Evolutionary conservation across 2,797 vertebrate genomes (phyloP).

Genomic region (Cetoscarus ocellatus): DNA sequence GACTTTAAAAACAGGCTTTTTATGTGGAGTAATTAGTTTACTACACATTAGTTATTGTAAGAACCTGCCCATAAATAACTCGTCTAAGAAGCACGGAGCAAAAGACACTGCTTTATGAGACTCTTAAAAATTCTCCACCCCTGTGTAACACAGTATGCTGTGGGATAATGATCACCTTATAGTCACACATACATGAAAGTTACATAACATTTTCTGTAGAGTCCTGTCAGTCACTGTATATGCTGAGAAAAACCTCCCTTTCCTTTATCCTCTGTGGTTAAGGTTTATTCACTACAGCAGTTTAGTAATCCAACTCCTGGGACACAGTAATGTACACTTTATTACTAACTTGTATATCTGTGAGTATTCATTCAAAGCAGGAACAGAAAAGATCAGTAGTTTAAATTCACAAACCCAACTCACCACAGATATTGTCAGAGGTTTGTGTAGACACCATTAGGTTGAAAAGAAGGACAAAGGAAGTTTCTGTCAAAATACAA

Average conservation of each 20-base stretch:
- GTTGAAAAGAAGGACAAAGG: too few species aligned
- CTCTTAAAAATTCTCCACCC: background rate
- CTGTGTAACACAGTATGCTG: constrained; percentile 15
- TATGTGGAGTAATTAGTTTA: too few species aligned
- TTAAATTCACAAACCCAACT: too few species aligned
- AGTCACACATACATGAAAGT: constrained; percentile 3
- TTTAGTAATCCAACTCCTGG: constrained; percentile 12
- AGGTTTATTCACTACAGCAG: constrained; percentile 38
- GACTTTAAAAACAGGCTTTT: background rate
- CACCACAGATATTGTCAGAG: too few species aligned
- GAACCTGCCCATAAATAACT: too few species aligned
- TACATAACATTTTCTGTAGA: constrained; percentile 9
- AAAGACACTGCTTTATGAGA: background rate
- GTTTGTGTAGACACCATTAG: too few species aligned
- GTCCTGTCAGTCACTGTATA: constrained; percentile 42
- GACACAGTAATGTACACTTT: background rate
- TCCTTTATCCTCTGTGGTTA: constrained; percentile 22
- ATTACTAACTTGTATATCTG: too few species aligned
- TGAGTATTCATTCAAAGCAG: too few species aligned
- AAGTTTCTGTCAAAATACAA: too few species aligned
- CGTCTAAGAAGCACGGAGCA: background rate
- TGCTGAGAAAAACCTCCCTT: constrained; percentile 45
- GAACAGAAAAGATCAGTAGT: too few species aligned
- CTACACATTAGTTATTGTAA: background rate
- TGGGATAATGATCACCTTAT: constrained; percentile 12